Evolutionary conservation across 2,888 invertebrate genomes (phyloP), one percentile per base, ranked within the genome.

Genomic region (Vanessa cardui): DNA sequence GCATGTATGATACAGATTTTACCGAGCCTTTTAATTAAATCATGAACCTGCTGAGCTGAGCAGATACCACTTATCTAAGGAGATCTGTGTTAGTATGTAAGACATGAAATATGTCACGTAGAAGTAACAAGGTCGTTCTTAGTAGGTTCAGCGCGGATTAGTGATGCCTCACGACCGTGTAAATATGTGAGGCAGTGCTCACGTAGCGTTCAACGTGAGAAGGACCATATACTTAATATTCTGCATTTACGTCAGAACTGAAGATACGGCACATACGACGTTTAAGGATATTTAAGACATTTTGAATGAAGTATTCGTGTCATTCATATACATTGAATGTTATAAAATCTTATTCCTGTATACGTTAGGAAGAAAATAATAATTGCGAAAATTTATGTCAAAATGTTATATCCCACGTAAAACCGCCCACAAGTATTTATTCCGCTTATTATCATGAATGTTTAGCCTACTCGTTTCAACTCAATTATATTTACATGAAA

Each of bases 71-170:
- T 39, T 54, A 54, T 54, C 52, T 15, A 52, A 6, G 12, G 15
- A 21, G 52, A 26, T 15, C 16, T 49, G 0, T 20, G 18, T 45
- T 54, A 46, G 46, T 31, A 46, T 64, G 15, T 58, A 44, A 20
- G 50, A 9, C 56, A 20, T 59, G 50, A 65, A 65, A 52, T 65
- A 65, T 65, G 64, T 59, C 64, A 59, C 18, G 52, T 59, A 59
- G 50, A 16, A 31, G 52, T 44, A 52, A 59, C 59, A 65, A 65
- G 59, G 64, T 65, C 64, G 45, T 15, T 31, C 59, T 59, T 45
- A 49, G 31, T 59, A 65, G 64, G 59, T 59, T 65, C 52, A 59
- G 45, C 31, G 21, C 31, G 46, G 59, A 65, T 65, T 65, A 60
- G 33, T 52, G 50, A 18, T 49, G 33, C 9, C 39, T 21, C 21